Conservation (phyloP, 2,888 invertebrate species). For the Diaprepes abbreviatus region DNA sequence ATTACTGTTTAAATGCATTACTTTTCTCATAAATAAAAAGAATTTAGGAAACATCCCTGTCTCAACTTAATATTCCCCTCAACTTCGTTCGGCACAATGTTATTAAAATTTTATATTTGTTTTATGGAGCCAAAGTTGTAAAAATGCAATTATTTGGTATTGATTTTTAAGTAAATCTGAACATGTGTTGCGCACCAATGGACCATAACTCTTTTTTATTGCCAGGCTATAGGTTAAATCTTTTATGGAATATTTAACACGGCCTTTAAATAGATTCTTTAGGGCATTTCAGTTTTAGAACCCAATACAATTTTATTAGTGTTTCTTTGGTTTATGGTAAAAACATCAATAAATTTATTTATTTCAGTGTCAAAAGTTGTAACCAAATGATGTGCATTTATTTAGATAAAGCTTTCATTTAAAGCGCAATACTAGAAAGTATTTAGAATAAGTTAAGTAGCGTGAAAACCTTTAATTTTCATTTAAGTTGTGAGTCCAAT, state of each 20-base stretch:
- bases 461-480: too few relatives aligned
- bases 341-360: background rate
- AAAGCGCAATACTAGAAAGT: too few relatives aligned
- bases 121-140: background rate
- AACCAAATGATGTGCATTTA: background rate
- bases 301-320: background rate
- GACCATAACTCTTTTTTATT: constrained; percentile 13
- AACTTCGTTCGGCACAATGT: background rate
- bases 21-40: too few relatives aligned
- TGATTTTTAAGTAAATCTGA: constrained; percentile 7
- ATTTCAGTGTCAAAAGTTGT: background rate
- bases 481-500: too few relatives aligned
- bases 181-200: background rate
- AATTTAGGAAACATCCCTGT: background rate
- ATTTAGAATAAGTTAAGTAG: too few relatives aligned
- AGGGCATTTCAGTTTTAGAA: background rate
- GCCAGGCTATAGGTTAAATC: background rate
- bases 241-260: constrained; percentile 12
- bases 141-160: constrained; percentile 7
- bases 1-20: too few relatives aligned
- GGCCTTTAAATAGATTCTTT: background rate
- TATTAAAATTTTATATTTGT: constrained; percentile 12
- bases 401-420: too few relatives aligned
- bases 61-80: background rate
- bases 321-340: background rate